Evolutionary conservation across 1,140 invertebrate species (phyloP), one percentile per base, ranked within the genome.

Genomic region (Artemia franciscana): DNA sequence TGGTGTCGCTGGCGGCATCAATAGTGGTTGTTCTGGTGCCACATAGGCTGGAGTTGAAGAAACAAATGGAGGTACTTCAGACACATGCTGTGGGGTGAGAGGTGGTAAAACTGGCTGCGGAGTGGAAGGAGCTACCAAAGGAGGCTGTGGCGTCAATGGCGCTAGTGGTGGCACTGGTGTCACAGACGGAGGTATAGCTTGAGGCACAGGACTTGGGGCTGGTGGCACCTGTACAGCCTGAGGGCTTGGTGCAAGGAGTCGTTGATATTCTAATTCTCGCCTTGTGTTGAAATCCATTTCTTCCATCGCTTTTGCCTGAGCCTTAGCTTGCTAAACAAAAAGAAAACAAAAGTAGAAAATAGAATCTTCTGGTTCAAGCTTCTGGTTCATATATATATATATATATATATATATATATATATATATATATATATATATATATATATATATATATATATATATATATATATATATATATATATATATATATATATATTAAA

Each of bases 131-230:
- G 62, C 26, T 62, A 18, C 56, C 62, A 65, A 25, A 23, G 28
- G 9, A 18, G 25, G 60, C 51, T 25, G 18, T 5, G 65, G 21
- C 4, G 63, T 27, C 23, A 24, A 58, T n/a, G 62, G 23, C n/a
- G n/a, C 56, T 58, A 65, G 18, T 18, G 28, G 9, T 12, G 25
- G 60, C 51, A 24, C 18, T 5, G 65, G 21, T 5, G 63, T 27
- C 23, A 24, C 60, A 25, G 62, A n/a, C 21, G 64, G 69, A 59
- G 67, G 63, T 5, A 61, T 67, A 24, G 69, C 66, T 63, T 72
- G 64, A 60, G 69, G 64, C 66, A 68, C 67, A 5, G 71, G 69
- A 5, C 70, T 66, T 7, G 71, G 67, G 60, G 71, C 66, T 58
- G 60, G 57, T 18, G 26, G 60, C 12, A 60, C 60, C 60, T 59